These are phyloP conservation scores for Megaceryle maxima DNA, from an alignment of 2,113 vertebrate genomes.

Conservation along the genomic window DNA sequence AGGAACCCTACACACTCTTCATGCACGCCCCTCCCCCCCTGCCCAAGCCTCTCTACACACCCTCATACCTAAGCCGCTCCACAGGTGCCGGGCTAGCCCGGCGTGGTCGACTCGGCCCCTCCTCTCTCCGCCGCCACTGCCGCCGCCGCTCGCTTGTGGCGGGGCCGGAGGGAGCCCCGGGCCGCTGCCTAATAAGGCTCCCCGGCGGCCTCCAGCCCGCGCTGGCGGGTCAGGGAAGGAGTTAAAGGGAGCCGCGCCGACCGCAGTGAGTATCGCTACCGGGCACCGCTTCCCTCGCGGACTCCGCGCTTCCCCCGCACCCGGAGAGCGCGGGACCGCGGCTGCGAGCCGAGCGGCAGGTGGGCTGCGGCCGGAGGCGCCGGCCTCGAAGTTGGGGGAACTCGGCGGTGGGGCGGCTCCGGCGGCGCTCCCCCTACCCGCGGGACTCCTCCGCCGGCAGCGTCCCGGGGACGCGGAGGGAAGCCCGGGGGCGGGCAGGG, in stretches of 20 bases:
- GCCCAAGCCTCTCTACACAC: neutral
- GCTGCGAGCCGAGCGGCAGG: neutral
- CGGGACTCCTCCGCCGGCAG: neutral
- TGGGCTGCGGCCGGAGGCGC: neutral
- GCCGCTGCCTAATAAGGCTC: neutral
- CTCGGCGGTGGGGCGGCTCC: neutral
- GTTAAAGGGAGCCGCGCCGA: neutral
- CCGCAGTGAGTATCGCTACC: neutral
- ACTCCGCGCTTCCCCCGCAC: neutral
- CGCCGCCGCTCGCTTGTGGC: fast-evolving
- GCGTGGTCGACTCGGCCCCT: neutral
- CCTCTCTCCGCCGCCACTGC: neutral
- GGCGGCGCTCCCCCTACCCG: neutral
- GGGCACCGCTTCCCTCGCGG: neutral
- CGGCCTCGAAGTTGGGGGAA: neutral
- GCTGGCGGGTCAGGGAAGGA: neutral
- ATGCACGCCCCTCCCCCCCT: too few relatives aligned
- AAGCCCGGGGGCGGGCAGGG: neutral
- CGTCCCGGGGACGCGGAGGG: neutral
- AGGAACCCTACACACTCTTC: too few relatives aligned
- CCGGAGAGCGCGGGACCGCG: neutral
- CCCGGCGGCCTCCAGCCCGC: neutral
- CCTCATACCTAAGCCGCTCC: neutral
- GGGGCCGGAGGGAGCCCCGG: fast-evolving
- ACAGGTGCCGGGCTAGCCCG: neutral